Evolutionary conservation across 2,797 vertebrate genomes (phyloP), one percentile per base, ranked within the genome.

Genomic region (Poeciliopsis paucimaculata): DNA sequence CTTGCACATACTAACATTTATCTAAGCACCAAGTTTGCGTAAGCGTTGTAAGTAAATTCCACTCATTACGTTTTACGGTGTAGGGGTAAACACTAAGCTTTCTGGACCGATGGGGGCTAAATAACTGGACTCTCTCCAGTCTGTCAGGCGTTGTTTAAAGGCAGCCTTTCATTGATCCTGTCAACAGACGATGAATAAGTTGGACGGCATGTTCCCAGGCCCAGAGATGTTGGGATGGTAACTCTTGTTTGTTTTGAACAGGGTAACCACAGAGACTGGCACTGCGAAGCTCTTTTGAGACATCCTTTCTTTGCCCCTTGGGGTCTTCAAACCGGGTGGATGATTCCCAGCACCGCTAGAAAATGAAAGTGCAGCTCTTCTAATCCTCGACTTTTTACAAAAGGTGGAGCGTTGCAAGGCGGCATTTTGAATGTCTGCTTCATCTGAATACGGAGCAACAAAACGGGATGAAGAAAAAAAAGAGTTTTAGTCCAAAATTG

Each of bases 171-270:
- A 86, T 18, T 82, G 84, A 71, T 75, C 46, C 80, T 70, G 81
- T 87, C 88, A 83, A 81, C 73, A 87, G 68, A 55, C 18, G 8
- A 62, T 90, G 77, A 92, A 88, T 91, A 84, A 91, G 81, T 86
- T 77, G 77, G 80, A 41, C 88, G 87, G 91, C 93, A 77, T 95
- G 84, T 82, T 91, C 86, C 49, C 41, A 72, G 81, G 84, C 79
- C 79, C 64, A 4, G 15, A 81, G 84, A 78, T 81, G 95, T 96
- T 95, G 94, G 86, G 92, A 93, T 95, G 92, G 95, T 88, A 95
- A 95, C 95, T 64, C 2, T 0, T 81, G 70, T 90, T 91, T 94
- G 91, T 94, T 95, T 92, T 89, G 73, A 83, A 79, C 11, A 26
- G 72, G 72, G 88, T 93, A 85, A 85, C 90, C 68, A 34, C 36